These are phyloP conservation scores for Argyra leucocephala DNA, from an alignment of 2,888 invertebrate species.

Conservation along the genomic window DNA sequence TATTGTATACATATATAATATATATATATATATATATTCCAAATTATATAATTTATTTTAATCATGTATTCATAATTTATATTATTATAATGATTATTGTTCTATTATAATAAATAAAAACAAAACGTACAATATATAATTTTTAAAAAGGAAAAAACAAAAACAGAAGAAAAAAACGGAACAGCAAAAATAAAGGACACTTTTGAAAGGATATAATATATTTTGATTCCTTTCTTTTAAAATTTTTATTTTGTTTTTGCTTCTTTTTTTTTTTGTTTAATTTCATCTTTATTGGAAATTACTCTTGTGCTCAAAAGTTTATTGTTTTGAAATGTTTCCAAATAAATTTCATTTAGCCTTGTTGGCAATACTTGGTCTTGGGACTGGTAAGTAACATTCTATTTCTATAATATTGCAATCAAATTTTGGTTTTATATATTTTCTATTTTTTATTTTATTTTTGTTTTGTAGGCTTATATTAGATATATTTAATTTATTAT, in stretches of 20 bases:
- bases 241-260: too few relatives aligned
- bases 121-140: too few relatives aligned
- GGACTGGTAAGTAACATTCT: conserved; percentile 2
- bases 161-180: not conserved
- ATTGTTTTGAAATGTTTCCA: conserved; percentile 7
- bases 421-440: too few relatives aligned
- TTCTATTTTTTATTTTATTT: too few relatives aligned
- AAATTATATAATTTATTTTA: too few relatives aligned
- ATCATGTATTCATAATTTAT: too few relatives aligned
- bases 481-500: too few relatives aligned
- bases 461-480: too few relatives aligned
- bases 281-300: not conserved
- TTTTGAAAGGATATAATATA: not conserved
- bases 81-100: too few relatives aligned
- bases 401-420: not conserved
- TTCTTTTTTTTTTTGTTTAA: not conserved
- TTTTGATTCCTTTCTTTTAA: not conserved
- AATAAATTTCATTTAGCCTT: not conserved
- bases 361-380: not conserved
- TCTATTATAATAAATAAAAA: too few relatives aligned
- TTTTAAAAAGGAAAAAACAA: not conserved
- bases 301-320: not conserved
- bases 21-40: too few relatives aligned
- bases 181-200: not conserved
- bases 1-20: too few relatives aligned